phyloP scores from a whole-genome alignment of 37 sponge, comb jelly and placozoan species.

The Chondrilla cf. caribensis region DNA sequence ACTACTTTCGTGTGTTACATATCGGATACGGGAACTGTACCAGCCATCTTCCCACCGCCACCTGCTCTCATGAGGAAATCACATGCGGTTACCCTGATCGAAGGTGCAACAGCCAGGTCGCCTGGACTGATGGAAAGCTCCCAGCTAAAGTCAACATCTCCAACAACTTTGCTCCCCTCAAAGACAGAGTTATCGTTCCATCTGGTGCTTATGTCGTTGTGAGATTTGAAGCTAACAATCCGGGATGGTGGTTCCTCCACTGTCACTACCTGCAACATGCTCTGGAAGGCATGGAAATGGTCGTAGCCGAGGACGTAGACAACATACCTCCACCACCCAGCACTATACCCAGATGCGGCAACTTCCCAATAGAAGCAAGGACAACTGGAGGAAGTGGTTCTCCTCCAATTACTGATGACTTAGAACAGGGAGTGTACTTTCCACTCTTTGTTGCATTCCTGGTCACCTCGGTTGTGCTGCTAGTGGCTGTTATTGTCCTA shows the following conservation, averaged over 20 bases:
- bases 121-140: background rate
- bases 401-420: too few species aligned
- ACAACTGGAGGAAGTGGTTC: too few species aligned
- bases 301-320: constrained; percentile 46
- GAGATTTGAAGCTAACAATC: constrained; percentile 70
- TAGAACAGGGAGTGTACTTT: too few species aligned
- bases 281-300: constrained; percentile 71
- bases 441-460: too few species aligned
- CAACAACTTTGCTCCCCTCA: constrained; percentile 19
- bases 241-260: constrained; percentile 91
- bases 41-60: too few species aligned
- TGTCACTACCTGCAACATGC: constrained; percentile 81
- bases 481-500: too few species aligned
- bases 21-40: constrained; percentile 25
- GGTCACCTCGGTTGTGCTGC: too few species aligned
- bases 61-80: constrained; percentile 13
- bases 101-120: background rate
- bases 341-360: background rate
- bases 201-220: constrained; percentile 80
- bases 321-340: background rate
- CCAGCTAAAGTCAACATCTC: background rate
- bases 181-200: constrained; percentile 85
- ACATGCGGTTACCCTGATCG: background rate
- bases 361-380: background rate
- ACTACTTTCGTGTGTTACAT: constrained; percentile 30